Conservation (phyloP, 2,888 invertebrate species). For the Hydroisotoma schaefferi region DNA sequence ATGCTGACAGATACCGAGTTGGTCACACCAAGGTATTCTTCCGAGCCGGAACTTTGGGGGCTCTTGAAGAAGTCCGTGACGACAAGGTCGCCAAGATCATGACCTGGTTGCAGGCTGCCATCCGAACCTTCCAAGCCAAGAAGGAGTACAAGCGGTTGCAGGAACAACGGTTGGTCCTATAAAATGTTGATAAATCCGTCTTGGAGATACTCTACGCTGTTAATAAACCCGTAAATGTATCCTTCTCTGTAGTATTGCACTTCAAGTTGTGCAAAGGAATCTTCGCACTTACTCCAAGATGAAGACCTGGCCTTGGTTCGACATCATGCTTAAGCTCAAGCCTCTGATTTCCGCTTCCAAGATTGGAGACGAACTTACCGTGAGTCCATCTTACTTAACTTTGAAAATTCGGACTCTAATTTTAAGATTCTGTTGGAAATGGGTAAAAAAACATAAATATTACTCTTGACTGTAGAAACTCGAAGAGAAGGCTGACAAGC, state of each 20-base stretch:
- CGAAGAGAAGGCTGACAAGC: constrained; percentile 93
- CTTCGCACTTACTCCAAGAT: constrained; percentile 98
- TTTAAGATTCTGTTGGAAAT: no score
- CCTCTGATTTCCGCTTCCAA: constrained; percentile 98
- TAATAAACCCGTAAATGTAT: no score
- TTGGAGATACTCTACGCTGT: no score
- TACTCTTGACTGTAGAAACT: constrained; percentile 72
- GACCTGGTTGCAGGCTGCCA: constrained; percentile 94
- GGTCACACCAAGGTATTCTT: constrained; percentile 93
- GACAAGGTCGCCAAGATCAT: constrained; percentile 96
- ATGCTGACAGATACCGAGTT: constrained; percentile 91
- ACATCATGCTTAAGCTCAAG: constrained; percentile 98
- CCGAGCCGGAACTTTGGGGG: constrained; percentile 95
- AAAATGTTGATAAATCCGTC: neutral
- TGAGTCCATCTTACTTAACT: constrained; percentile 57
- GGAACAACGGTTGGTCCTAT: constrained; percentile 78
- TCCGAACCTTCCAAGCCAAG: constrained; percentile 71
- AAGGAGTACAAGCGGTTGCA: constrained; percentile 58
- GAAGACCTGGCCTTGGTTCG: constrained; percentile 99
- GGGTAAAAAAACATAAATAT: neutral
- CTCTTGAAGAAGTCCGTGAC: constrained; percentile 99
- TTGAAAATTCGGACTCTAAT: no score
- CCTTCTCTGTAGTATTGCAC: constrained; percentile 72
- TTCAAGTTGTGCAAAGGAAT: constrained; percentile 98
- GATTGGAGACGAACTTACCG: constrained; percentile 98